Conservation (phyloP, 2,113 vertebrate genomes). For the Poicephalus meyeri region DNA sequence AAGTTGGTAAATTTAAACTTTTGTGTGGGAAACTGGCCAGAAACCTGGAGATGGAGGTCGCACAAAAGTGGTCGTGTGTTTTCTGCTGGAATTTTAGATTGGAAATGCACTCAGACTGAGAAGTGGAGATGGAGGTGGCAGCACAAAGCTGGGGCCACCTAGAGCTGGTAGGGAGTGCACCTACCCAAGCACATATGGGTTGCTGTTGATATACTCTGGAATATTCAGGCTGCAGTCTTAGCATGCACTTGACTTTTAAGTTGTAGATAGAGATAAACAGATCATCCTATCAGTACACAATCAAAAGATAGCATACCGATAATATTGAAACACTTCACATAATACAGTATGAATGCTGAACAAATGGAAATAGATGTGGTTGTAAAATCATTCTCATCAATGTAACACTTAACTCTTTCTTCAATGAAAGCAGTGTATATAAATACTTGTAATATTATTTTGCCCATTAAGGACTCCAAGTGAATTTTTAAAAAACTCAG, state of each 20-base stretch:
- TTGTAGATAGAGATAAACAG: background rate
- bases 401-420: background rate
- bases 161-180: background rate
- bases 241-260: background rate
- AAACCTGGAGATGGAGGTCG: background rate
- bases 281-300: background rate
- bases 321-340: background rate
- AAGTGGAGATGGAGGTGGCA: background rate
- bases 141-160: background rate
- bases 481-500: background rate
- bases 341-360: background rate
- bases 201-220: background rate
- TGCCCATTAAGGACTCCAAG: background rate
- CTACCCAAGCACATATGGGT: background rate
- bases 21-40: background rate
- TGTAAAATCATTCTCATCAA: background rate
- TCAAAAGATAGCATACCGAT: background rate
- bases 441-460: background rate
- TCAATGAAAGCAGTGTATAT: background rate
- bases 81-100: background rate
- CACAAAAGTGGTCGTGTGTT: background rate
- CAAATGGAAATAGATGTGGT: background rate
- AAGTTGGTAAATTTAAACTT: background rate
- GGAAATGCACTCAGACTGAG: accelerated
- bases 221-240: background rate